Conservation (phyloP, 2,113 vertebrate species). For the Trichechus manatus region DNA sequence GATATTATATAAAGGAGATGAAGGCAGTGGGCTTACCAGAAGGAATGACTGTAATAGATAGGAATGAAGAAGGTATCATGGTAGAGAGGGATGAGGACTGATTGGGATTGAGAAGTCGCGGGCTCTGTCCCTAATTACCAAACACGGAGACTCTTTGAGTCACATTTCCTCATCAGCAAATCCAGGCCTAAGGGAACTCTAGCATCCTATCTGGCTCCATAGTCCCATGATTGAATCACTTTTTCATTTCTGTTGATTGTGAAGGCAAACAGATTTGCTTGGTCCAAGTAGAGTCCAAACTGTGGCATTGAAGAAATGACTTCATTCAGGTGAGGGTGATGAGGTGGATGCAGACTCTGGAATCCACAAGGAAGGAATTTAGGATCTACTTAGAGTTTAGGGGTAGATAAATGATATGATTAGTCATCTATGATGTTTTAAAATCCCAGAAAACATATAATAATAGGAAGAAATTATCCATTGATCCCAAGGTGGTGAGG, state of each 20-base stretch:
- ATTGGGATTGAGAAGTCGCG: neutral
- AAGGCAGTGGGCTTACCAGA: neutral
- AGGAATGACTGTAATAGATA: neutral
- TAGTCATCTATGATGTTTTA: neutral
- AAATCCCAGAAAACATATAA: neutral
- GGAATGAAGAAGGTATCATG: neutral
- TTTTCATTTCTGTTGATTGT: neutral
- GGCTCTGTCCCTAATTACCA: neutral
- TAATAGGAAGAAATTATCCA: neutral
- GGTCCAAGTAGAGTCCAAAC: neutral
- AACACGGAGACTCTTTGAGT: neutral
- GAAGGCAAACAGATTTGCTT: neutral
- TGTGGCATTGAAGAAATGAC: neutral
- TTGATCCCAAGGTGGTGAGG: neutral
- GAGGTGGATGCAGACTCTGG: neutral
- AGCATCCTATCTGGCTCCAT: neutral
- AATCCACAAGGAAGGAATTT: neutral
- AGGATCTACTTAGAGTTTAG: neutral
- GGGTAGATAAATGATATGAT: neutral
- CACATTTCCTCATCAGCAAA: neutral
- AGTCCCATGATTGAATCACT: neutral
- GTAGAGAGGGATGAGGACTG: neutral
- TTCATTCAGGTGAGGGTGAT: neutral
- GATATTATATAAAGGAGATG: neutral
- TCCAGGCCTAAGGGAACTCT: neutral